Evolutionary conservation across 2,113 vertebrate genomes (phyloP).

Genomic region (Brachypteracias leptosomus): DNA sequence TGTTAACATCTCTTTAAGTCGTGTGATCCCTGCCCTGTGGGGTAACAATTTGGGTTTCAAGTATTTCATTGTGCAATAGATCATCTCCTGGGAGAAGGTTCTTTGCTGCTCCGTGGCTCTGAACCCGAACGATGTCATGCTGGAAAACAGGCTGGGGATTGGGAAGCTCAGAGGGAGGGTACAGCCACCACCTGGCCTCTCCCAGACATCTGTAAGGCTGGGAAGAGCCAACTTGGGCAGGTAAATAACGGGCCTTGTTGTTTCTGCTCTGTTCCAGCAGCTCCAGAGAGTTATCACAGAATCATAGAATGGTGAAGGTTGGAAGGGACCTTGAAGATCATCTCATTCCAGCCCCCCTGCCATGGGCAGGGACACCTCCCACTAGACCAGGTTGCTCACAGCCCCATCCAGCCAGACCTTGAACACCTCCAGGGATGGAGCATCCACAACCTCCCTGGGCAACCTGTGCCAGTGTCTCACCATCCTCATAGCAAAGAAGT

Average conservation of each 20-base stretch:
- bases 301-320: too few species aligned
- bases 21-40: slow-evolving; percentile 49
- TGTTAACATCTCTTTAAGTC: slow-evolving; percentile 47
- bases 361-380: too few species aligned
- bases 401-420: too few species aligned
- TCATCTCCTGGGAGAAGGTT: slow-evolving; percentile 7
- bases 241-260: background rate
- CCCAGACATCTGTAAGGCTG: background rate
- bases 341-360: too few species aligned
- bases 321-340: too few species aligned
- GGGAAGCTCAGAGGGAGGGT: background rate
- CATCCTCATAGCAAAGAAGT: too few species aligned
- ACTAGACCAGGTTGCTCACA: too few species aligned
- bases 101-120: background rate
- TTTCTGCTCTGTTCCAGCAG: background rate
- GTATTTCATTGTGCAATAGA: slow-evolving; percentile 30
- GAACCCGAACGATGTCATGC: background rate
- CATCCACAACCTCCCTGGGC: too few species aligned
- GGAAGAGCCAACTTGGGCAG: background rate
- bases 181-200: background rate
- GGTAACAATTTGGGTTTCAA: background rate
- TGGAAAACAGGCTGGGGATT: background rate
- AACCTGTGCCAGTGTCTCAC: too few species aligned
- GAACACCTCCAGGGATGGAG: too few species aligned
- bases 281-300: too few species aligned